A percentile compares a stretch with the other conserved stretches of the same genome.
These are phyloP conservation scores for Maylandia zebra DNA, from an alignment of 2,113 vertebrate species.

Conservation along the genomic window DNA sequence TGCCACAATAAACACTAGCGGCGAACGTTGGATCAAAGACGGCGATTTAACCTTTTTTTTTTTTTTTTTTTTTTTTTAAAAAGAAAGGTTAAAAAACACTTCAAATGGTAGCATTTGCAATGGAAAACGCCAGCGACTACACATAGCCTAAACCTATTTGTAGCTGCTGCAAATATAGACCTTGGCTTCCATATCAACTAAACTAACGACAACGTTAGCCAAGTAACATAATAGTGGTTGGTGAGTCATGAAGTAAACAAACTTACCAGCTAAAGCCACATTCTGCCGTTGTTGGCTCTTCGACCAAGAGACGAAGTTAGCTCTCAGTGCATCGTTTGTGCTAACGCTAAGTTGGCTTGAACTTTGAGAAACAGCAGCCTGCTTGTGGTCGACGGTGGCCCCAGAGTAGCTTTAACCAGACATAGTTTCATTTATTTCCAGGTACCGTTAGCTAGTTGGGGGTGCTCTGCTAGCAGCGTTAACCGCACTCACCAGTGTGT, in stretches of 20 bases:
- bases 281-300: neutral
- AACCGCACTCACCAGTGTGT: neutral
- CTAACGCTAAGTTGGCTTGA: neutral
- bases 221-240: neutral
- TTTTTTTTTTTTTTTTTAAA: too few relatives aligned
- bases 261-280: conserved; percentile 22
- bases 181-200: neutral
- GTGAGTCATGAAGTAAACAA: conserved; percentile 5
- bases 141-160: neutral
- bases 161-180: neutral
- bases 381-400: neutral
- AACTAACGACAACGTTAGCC: neutral
- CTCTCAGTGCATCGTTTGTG: neutral
- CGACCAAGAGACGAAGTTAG: neutral
- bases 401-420: neutral
- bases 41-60: neutral
- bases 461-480: neutral
- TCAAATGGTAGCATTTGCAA: neutral
- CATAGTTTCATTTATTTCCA: neutral
- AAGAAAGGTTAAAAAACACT: neutral
- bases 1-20: neutral
- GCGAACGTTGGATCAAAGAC: neutral
- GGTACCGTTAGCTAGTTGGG: conserved; percentile 1
- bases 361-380: neutral
- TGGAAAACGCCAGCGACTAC: neutral